Evolutionary conservation across 2,113 vertebrate species (phyloP).

Genomic region (Petaurus breviceps): DNA sequence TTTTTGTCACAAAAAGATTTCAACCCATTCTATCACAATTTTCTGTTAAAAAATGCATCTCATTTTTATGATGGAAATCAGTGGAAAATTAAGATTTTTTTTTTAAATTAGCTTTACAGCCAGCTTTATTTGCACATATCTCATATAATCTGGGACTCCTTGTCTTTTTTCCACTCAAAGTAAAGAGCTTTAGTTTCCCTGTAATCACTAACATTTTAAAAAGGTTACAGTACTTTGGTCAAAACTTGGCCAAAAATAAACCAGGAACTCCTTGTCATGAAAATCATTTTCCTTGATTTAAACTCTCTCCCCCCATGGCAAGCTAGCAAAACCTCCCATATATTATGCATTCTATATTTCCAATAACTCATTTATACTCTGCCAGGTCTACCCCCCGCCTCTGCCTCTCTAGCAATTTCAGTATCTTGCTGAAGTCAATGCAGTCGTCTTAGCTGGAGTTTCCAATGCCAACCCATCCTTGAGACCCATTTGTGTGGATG

Average conservation of each 20-base stretch:
- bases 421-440: conserved; percentile 57
- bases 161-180: background rate
- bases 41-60: too few relatives aligned
- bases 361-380: background rate
- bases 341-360: conserved; percentile 43
- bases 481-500: background rate
- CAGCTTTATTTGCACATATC: background rate
- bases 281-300: conserved; percentile 33
- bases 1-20: background rate
- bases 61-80: background rate
- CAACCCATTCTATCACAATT: background rate
- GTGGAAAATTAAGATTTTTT: background rate
- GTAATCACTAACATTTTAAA: background rate
- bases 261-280: background rate
- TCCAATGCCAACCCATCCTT: background rate
- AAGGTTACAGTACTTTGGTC: background rate
- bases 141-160: background rate
- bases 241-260: background rate
- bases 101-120: background rate
- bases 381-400: background rate
- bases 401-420: conserved; percentile 36
- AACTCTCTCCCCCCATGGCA: conserved; percentile 23
- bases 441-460: background rate
- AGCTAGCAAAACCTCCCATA: background rate
- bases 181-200: background rate